These are phyloP conservation scores for Drosophila bifasciata DNA, from an alignment of 1,140 invertebrate species.

Conservation along the genomic window DNA sequence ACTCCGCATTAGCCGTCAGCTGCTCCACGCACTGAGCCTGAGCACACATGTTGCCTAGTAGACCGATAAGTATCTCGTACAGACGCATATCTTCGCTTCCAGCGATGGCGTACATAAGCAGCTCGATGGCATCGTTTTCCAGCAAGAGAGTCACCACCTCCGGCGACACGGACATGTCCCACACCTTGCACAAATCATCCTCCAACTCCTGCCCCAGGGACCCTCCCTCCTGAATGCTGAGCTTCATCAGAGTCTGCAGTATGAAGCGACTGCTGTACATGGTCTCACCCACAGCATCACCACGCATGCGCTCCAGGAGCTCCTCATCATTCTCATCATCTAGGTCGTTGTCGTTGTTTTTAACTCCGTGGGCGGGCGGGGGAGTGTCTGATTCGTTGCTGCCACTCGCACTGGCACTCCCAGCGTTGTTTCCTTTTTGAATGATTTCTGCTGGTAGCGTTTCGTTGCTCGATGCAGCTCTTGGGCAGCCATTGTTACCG, in stretches of 20 bases:
- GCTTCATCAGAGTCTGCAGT: constrained; percentile 87
- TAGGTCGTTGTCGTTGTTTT: constrained; percentile 40
- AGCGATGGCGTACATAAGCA: constrained; percentile 85
- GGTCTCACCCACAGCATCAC: constrained; percentile 90
- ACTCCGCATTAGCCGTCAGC: constrained; percentile 84
- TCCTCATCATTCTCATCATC: constrained; percentile 52
- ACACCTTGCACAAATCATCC: constrained; percentile 89
- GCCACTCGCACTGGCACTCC: constrained; percentile 18
- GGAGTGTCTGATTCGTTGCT: constrained; percentile 46
- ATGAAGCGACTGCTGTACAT: constrained; percentile 90
- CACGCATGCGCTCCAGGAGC: constrained; percentile 85
- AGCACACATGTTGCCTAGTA: constrained; percentile 89
- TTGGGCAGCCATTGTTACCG: neutral
- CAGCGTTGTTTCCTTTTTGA: constrained; percentile 8
- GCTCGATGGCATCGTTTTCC: constrained; percentile 87
- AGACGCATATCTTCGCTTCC: constrained; percentile 85
- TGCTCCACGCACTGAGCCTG: constrained; percentile 81
- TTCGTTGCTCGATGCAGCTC: constrained; percentile 12
- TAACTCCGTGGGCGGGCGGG: constrained; percentile 32
- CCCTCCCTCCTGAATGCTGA: constrained; percentile 77
- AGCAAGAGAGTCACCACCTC: constrained; percentile 89
- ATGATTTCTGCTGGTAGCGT: constrained; percentile 6
- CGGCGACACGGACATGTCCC: constrained; percentile 91
- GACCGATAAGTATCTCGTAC: constrained; percentile 90
- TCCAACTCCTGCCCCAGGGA: constrained; percentile 85